Conservation (phyloP, 2,797 vertebrate genomes). For the Pipistrellus kuhlii region DNA sequence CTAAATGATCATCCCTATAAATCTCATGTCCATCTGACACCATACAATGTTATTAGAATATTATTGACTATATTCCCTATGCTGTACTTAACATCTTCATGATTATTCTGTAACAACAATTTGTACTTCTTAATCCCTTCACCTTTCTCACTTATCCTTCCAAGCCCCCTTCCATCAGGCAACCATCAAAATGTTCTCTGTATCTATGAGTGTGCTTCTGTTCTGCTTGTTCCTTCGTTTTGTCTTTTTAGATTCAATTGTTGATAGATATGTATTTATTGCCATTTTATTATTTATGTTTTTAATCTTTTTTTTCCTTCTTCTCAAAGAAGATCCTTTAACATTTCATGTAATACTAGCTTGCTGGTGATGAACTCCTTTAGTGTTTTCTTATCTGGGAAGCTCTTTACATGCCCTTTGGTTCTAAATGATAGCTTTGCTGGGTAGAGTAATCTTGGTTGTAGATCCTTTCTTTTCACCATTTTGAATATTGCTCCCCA, state of each 20-base stretch:
- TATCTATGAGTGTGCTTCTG: neutral
- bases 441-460: neutral
- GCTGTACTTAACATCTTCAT: neutral
- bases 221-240: neutral
- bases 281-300: neutral
- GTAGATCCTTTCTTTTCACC: neutral
- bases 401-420: neutral
- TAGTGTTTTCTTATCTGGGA: neutral
- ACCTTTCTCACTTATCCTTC: neutral
- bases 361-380: neutral
- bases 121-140: neutral
- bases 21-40: neutral
- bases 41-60: neutral
- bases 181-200: neutral
- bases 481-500: neutral
- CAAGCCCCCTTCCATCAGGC: neutral
- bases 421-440: neutral
- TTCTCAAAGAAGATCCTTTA: neutral
- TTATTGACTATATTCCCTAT: neutral
- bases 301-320: neutral
- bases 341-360: neutral
- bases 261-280: neutral
- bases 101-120: neutral
- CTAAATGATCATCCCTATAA: neutral
- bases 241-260: neutral